A percentile compares a stretch with the other conserved stretches of the same genome.
phyloP scores from a whole-genome alignment of 2,888 invertebrate species.

The Lumbricus terrestris region DNA sequence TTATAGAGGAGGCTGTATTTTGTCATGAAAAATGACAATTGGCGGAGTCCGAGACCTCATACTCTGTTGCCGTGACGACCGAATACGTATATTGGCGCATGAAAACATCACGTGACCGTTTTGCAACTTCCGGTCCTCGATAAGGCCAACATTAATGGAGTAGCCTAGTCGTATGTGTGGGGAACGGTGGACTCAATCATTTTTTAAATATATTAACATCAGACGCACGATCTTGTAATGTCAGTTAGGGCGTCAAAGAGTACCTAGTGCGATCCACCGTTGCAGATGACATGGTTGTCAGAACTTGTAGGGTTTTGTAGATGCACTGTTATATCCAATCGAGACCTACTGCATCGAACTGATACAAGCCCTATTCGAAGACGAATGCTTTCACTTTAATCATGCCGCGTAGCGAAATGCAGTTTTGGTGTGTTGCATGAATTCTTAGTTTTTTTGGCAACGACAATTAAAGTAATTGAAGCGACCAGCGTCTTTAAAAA shows the following conservation, averaged over 20 bases:
- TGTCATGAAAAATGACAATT: too few species aligned
- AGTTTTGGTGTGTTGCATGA: neutral
- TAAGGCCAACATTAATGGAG: neutral
- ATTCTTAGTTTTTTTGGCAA: neutral
- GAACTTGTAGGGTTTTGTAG: neutral
- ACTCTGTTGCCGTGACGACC: neutral
- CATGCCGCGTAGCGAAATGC: neutral
- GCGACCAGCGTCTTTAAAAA: too few species aligned
- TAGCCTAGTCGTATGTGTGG: neutral
- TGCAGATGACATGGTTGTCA: neutral
- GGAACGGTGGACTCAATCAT: neutral
- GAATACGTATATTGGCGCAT: neutral
- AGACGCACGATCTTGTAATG: neutral
- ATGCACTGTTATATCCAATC: neutral
- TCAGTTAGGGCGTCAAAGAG: neutral
- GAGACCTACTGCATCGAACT: neutral
- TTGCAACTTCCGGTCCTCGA: neutral
- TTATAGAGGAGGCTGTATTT: too few species aligned
- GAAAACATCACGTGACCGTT: neutral
- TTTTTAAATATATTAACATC: neutral
- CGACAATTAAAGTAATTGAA: neutral
- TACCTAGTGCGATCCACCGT: too few species aligned
- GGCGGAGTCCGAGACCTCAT: neutral
- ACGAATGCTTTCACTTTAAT: neutral
- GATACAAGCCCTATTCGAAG: neutral